A percentile compares a stretch with the other conserved stretches of the same genome.
These are phyloP conservation scores for Mobula hypostoma DNA, from an alignment of 2,113 vertebrate genomes.

Conservation along the genomic window DNA sequence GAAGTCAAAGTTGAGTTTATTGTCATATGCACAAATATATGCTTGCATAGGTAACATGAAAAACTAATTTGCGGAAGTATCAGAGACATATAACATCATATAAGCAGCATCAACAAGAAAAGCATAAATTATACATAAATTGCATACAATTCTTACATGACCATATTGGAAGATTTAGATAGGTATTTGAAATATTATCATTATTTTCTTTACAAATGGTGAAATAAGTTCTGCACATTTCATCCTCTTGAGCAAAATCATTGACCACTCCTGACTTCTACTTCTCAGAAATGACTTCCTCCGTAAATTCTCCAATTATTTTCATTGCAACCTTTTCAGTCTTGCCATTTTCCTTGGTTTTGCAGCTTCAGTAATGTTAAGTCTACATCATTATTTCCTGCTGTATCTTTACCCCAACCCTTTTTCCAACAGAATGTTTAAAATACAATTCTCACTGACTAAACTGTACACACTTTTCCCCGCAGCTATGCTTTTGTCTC, in stretches of 20 bases:
- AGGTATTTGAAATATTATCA: no score
- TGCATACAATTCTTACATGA: no score
- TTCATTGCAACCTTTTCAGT: not conserved
- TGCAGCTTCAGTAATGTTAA: not conserved
- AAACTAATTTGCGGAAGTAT: no score
- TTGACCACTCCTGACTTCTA: not conserved
- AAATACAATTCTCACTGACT: not conserved
- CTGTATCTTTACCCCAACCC: not conserved
- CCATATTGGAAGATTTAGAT: no score
- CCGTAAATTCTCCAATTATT: not conserved
- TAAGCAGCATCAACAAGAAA: no score
- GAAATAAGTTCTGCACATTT: not conserved
- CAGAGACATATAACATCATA: no score
- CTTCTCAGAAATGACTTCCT: not conserved
- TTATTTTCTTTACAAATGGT: no score
- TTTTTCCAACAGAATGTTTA: not conserved
- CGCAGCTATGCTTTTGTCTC: not conserved
- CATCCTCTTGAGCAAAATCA: not conserved
- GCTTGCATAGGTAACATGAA: no score
- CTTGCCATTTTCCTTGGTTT: not conserved
- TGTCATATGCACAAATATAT: no score
- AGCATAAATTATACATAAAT: no score
- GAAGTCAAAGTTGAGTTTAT: no score
- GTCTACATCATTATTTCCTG: not conserved
- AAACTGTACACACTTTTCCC: not conserved